Evolutionary conservation across 1,140 invertebrate genomes (phyloP).

Genomic region (Pteromalus puparum): DNA sequence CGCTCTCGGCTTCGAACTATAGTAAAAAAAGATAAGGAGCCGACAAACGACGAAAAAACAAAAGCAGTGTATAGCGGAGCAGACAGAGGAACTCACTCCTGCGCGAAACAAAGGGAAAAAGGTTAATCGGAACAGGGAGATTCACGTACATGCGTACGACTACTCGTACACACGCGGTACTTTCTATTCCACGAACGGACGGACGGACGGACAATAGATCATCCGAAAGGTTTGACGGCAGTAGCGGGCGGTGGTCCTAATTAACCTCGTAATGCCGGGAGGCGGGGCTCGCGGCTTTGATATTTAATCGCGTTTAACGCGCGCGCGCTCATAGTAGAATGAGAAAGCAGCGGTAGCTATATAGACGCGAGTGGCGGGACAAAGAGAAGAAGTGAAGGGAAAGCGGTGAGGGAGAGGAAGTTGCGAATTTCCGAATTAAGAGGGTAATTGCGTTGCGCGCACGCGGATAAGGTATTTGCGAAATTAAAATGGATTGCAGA

Average conservation of each 20-base stretch:
- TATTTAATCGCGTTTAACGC: slow-evolving; percentile 72
- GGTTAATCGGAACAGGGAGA: background rate
- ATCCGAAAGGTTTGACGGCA: slow-evolving; percentile 35
- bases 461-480: slow-evolving; percentile 5
- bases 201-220: slow-evolving; percentile 58
- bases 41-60: background rate
- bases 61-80: background rate
- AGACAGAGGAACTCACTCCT: background rate
- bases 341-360: slow-evolving; percentile 50
- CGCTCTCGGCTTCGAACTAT: no score
- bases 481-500: slow-evolving; percentile 37
- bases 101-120: background rate
- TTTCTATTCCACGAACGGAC: background rate
- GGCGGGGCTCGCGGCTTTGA: slow-evolving; percentile 66
- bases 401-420: background rate
- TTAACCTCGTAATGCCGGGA: slow-evolving; percentile 68
- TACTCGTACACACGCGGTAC: no score
- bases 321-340: slow-evolving; percentile 56
- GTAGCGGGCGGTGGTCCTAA: slow-evolving; percentile 59
- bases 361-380: background rate
- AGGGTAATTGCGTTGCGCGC: slow-evolving; percentile 52
- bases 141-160: slow-evolving; percentile 14
- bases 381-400: slow-evolving; percentile 40
- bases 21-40: no score
- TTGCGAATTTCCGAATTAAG: slow-evolving; percentile 25